Base-by-base conservation (phyloP, 2,888 invertebrate species). In the Drosophila crucigera region DNA sequence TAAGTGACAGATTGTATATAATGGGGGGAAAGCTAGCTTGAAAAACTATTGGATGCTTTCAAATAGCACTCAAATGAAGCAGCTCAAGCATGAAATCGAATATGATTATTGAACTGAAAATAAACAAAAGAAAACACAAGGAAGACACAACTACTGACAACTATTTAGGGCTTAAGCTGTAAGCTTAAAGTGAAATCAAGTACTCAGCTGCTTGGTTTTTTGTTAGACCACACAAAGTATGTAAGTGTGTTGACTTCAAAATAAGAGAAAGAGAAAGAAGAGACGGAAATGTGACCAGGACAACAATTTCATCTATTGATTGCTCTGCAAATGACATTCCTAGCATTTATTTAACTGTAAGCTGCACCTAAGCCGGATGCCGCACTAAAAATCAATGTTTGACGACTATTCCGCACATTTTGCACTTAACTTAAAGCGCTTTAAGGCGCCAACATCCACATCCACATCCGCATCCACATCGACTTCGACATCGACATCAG, bases 321-420 rank as follows among this genome's bases (percentile, higher is more conserved):
- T 49, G 64, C 72, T 39, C 39, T 30, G 54, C 39, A 49, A 56
- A 70, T 64, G 73, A 49, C n/a, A 22, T 53, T 39, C 28, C 43
- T 25, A 53, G 47, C 39, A 56, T 62, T 67, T 73, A 62, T 52
- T 41, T 33, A 61, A 37, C 33, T 56, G 53, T 61, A 67, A 59
- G 59, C 61, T 60, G 52, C 41, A 52, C 7, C 62, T 62, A 71
- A 71, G 52, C 59, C 54, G 31, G 49, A 31, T 41, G 55, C n/a
- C 31, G 37, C 62, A 69, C 67, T 80, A 64, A 73, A 84, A 84
- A 85, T 84, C 89, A 83, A 84, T 85, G 80, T 72, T 69, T 68
- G 60, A 83, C 63, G 76, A 47, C 67, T 60, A 25, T 11, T 54
- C 37, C 39, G 52, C 31, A 47, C 71, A 69, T 80, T 88, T 88